These are phyloP conservation scores for Onchidella celtica DNA, from an alignment of 2,888 invertebrate species.

Conservation along the genomic window DNA sequence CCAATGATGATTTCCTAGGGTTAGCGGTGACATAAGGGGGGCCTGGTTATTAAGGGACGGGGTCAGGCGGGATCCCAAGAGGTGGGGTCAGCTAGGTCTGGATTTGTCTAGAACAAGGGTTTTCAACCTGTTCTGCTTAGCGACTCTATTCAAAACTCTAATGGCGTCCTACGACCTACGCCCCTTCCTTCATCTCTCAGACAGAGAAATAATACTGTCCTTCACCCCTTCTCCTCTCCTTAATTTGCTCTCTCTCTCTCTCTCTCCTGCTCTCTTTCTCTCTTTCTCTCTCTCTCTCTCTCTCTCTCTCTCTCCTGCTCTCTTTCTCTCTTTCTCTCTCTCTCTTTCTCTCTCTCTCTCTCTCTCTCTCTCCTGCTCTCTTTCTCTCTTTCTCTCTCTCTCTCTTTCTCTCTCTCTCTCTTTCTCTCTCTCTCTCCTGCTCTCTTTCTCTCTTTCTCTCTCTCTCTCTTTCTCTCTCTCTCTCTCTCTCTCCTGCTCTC, in stretches of 20 bases:
- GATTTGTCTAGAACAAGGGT: too few relatives aligned
- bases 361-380: neutral
- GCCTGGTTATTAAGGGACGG: too few relatives aligned
- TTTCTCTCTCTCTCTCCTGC: neutral
- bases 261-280: neutral
- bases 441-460: neutral
- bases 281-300: too few relatives aligned
- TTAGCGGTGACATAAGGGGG: too few relatives aligned
- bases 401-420: neutral
- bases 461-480: neutral
- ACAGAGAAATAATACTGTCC: too few relatives aligned
- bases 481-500: neutral
- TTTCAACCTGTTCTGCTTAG: too few relatives aligned
- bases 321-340: neutral
- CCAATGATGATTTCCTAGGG: too few relatives aligned
- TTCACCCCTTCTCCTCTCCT: too few relatives aligned
- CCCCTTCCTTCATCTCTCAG: neutral
- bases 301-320: neutral
- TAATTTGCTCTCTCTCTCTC: neutral
- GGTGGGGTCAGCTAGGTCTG: too few relatives aligned
- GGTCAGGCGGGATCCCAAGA: too few relatives aligned
- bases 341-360: neutral
- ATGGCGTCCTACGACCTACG: neutral
- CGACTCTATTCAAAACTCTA: too few relatives aligned
- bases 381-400: neutral